A percentile compares a stretch with the other conserved stretches of the same genome.
phyloP scores from a whole-genome alignment of 2,797 vertebrate genomes.

The Acipenser ruthenus region DNA sequence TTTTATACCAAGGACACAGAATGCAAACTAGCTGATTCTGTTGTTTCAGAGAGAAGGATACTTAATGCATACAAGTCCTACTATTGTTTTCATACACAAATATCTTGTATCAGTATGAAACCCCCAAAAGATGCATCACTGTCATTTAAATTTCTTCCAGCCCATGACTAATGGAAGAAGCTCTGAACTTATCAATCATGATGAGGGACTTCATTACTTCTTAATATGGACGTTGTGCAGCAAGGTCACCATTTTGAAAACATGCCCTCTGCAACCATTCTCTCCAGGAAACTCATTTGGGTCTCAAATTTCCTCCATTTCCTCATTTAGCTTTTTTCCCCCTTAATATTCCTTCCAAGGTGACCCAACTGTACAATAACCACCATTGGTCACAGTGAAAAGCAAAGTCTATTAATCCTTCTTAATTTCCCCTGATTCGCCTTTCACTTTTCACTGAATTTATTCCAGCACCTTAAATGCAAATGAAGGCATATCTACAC shows the following conservation, averaged over 20 bases:
- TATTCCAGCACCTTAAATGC: slow-evolving; percentile 71
- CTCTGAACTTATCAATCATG: slow-evolving; percentile 22
- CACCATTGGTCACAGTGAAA: slow-evolving; percentile 54
- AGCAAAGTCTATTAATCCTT: slow-evolving; percentile 57
- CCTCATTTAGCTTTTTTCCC: slow-evolving; percentile 34
- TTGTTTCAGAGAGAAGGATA: slow-evolving; percentile 9
- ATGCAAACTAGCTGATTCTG: neutral
- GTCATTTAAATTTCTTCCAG: slow-evolving; percentile 18
- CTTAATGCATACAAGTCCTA: neutral
- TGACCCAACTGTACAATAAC: slow-evolving; percentile 59
- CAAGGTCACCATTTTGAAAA: slow-evolving; percentile 21
- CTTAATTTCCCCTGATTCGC: slow-evolving; percentile 60
- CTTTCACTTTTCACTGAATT: slow-evolving; percentile 60
- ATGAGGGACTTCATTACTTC: slow-evolving; percentile 20
- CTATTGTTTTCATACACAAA: slow-evolving; percentile 7
- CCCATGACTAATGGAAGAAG: slow-evolving; percentile 11
- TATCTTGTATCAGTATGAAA: slow-evolving; percentile 8
- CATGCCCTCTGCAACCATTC: slow-evolving; percentile 37
- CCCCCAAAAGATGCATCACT: slow-evolving; percentile 18
- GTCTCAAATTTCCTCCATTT: slow-evolving; percentile 44
- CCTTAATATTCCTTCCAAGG: slow-evolving; percentile 45
- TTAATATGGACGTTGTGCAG: slow-evolving; percentile 18
- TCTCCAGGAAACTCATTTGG: slow-evolving; percentile 44
- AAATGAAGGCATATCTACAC: slow-evolving; percentile 62
- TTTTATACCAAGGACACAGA: neutral